These are phyloP conservation scores for Rhegmatorhina hoffmannsi DNA, from an alignment of 2,113 vertebrate species.

Conservation along the genomic window DNA sequence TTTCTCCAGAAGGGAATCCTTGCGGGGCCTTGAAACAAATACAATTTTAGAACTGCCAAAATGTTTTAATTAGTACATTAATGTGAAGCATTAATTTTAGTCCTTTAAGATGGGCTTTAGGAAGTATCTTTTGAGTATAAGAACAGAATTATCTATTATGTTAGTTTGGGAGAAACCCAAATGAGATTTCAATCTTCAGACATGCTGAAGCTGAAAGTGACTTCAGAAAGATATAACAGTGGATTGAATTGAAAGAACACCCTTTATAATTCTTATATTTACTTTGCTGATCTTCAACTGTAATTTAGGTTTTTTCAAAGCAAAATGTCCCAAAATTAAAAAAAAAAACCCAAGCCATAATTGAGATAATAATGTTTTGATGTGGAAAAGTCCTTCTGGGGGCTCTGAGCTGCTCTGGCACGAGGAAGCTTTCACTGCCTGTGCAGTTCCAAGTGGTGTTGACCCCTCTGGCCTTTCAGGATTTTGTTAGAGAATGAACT, in stretches of 20 bases:
- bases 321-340: not conserved
- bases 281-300: not conserved
- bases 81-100: not conserved
- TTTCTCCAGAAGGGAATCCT: not conserved
- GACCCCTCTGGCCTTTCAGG: not conserved
- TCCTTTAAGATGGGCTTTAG: not conserved
- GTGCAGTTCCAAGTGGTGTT: not conserved
- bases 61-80: not conserved
- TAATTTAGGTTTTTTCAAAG: not conserved
- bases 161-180: not conserved
- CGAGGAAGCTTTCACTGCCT: not conserved
- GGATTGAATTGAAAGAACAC: not conserved
- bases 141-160: not conserved
- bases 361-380: not conserved
- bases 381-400: not conserved
- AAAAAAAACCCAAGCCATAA: not conserved
- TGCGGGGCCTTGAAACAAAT: not conserved
- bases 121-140: not conserved
- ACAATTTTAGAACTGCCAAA: not conserved
- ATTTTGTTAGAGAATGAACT: not conserved
- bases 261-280: not conserved
- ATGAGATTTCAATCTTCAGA: not conserved
- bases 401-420: not conserved
- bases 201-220: not conserved
- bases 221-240: not conserved